Conservation (phyloP, 2,797 vertebrate genomes). For the Neosalanx taihuensis region DNA sequence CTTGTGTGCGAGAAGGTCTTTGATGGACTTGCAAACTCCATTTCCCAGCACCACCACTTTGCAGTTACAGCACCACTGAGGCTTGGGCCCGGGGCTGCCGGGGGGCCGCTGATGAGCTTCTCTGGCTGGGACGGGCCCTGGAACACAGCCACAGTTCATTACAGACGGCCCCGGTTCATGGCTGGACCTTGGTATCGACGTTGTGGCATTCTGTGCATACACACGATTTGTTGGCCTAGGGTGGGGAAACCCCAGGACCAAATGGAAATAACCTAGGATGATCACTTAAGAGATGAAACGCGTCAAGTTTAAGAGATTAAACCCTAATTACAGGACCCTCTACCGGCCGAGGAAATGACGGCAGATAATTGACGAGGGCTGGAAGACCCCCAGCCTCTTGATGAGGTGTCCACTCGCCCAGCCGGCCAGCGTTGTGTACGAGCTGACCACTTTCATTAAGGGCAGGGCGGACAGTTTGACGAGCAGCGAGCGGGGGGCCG, state of each 20-base stretch:
- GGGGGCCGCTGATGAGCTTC: slow-evolving; percentile 68
- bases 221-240: background rate
- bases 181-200: background rate
- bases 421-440: background rate
- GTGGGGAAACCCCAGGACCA: background rate
- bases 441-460: slow-evolving; percentile 34
- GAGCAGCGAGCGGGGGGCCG: slow-evolving; percentile 18
- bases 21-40: slow-evolving; percentile 86
- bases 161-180: background rate
- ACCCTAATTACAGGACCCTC: slow-evolving; percentile 3
- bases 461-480: slow-evolving; percentile 18
- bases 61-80: slow-evolving; percentile 96
- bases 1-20: slow-evolving; percentile 75
- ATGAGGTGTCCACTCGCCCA: slow-evolving; percentile 8
- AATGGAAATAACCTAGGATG: background rate
- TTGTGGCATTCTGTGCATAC: background rate
- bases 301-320: slow-evolving; percentile 4
- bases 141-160: slow-evolving; percentile 8
- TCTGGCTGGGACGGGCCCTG: slow-evolving; percentile 75
- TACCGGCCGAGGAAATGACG: background rate
- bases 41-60: slow-evolving; percentile 95
- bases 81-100: slow-evolving; percentile 75
- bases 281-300: slow-evolving; percentile 7
- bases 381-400: background rate
- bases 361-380: slow-evolving; percentile 1